Evolutionary conservation across 2,797 vertebrate species (phyloP).

Genomic region (Enteromius fasciolatus): DNA sequence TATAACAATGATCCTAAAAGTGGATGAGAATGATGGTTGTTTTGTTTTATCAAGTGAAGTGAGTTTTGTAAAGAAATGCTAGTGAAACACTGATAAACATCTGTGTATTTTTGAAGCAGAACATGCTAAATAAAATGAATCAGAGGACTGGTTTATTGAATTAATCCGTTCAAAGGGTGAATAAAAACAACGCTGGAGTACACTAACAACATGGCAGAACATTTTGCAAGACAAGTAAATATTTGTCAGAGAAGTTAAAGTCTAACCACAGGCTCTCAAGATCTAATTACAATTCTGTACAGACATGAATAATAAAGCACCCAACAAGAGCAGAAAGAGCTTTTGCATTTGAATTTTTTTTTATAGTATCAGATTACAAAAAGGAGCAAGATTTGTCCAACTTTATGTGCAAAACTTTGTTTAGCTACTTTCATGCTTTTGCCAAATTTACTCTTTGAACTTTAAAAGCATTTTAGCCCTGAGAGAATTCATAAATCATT

Average conservation of each 20-base stretch:
- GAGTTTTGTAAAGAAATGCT: constrained; percentile 12
- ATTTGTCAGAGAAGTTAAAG: constrained; percentile 81
- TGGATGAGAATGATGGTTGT: neutral
- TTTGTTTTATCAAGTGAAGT: neutral
- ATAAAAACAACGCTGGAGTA: constrained; percentile 10
- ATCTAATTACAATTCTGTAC: constrained; percentile 27
- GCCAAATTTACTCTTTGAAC: neutral
- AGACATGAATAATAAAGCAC: constrained; percentile 6
- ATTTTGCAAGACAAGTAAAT: constrained; percentile 78
- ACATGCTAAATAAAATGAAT: constrained; percentile 30
- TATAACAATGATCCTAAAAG: neutral
- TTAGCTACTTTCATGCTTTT: neutral
- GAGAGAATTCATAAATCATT: neutral
- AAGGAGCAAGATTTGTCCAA: neutral
- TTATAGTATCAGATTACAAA: neutral
- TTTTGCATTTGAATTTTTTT: neutral
- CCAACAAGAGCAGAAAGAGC: neutral
- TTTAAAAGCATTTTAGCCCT: neutral
- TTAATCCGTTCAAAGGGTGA: constrained; percentile 29
- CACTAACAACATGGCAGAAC: constrained; percentile 5
- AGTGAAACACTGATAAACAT: neutral
- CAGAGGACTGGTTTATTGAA: constrained; percentile 9
- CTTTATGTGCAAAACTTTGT: neutral
- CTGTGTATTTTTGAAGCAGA: neutral
- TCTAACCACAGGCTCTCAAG: constrained; percentile 62